Evolutionary conservation across 2,113 vertebrate genomes (phyloP), one percentile per base, ranked within the genome.

Genomic region (Gallinago undulata): DNA sequence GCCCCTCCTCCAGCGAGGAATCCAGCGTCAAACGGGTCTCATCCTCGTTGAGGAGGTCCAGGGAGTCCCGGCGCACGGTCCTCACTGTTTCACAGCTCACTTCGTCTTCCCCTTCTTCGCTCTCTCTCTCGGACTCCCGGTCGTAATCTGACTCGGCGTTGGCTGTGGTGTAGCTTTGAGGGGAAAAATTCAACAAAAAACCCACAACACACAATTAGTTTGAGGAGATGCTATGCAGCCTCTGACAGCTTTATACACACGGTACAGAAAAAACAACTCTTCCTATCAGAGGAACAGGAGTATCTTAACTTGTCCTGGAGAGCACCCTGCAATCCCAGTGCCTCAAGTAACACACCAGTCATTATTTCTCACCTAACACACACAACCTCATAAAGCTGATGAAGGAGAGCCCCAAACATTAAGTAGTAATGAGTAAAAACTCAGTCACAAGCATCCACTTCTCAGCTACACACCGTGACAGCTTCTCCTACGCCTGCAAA

Each of bases 141-240:
- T 99, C 99, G 13, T 98, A 99, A 86, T 99, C 99, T 0, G 99
- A 99, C 90, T 99, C 99, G 0, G 98, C 99, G 3, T 99, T 99
- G 72, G 99, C 99, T 9, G 99, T 99, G 7, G 97, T 98, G 95
- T 99, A 99, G 33, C 99, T 99, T 89, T 0, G 31, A 39, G 63
- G 1, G 56, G 1, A 47, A 47, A 11, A 4, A 23, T 11, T 19
- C 31, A n/a, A 59, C 33, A n/a, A 25, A 27, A 16, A 62, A 24
- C 9, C 5, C 9, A 10, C 33, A 21, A 4, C 1, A 7, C 8
- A 62, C 9, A 11, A 35, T 35, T 4, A 45, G 13, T 9, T 2
- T 11, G 53, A 79, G 82, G 35, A 68, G 48, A 51, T 6, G 27
- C 13, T 33, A 7, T 8, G 43, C 28, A 35, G 79, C 48, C 47